phyloP scores from a whole-genome alignment of 2,797 vertebrate genomes.

The Tamandua tetradactyla region DNA sequence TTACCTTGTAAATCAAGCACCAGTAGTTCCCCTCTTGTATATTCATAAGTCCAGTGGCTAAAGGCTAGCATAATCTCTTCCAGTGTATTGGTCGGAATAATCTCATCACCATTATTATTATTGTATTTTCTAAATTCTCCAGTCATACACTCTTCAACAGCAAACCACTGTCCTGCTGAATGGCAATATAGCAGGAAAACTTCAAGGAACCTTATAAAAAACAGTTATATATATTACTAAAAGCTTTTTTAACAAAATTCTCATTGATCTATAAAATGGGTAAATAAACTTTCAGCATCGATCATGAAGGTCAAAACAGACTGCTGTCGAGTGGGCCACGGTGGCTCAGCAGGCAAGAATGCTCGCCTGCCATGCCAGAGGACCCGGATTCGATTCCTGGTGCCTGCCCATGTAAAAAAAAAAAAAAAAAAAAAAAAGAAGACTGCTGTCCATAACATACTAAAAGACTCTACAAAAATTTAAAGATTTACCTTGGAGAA shows the following conservation, averaged over 20 bases:
- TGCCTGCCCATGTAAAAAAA: too few relatives aligned
- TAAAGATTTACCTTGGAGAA: slow-evolving; percentile 92
- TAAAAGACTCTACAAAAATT: slow-evolving; percentile 21
- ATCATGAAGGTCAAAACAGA: slow-evolving; percentile 31
- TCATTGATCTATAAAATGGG: slow-evolving; percentile 10
- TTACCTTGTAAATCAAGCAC: slow-evolving; percentile 98
- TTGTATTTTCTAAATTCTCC: slow-evolving; percentile 99
- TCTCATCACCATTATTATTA: slow-evolving; percentile 99
- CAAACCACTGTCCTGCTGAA: slow-evolving; percentile 99
- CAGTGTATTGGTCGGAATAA: slow-evolving; percentile 95
- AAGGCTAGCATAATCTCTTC: slow-evolving; percentile 99
- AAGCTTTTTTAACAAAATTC: slow-evolving; percentile 31
- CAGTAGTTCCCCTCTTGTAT: slow-evolving; percentile 95
- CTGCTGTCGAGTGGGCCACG: too few relatives aligned
- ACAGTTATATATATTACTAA: slow-evolving; percentile 29
- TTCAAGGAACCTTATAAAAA: slow-evolving; percentile 93
- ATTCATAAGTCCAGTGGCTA: slow-evolving; percentile 99
- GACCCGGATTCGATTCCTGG: too few relatives aligned
- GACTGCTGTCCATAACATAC: background rate
- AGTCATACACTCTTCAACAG: slow-evolving; percentile 98
- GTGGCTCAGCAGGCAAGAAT: too few relatives aligned
- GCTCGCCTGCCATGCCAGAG: too few relatives aligned
- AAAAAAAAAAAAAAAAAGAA: background rate
- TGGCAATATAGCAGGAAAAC: slow-evolving; percentile 98
- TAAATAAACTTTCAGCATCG: slow-evolving; percentile 43